Evolutionary conservation across 2,113 vertebrate genomes (phyloP).

Genomic region (Upupa epops): DNA sequence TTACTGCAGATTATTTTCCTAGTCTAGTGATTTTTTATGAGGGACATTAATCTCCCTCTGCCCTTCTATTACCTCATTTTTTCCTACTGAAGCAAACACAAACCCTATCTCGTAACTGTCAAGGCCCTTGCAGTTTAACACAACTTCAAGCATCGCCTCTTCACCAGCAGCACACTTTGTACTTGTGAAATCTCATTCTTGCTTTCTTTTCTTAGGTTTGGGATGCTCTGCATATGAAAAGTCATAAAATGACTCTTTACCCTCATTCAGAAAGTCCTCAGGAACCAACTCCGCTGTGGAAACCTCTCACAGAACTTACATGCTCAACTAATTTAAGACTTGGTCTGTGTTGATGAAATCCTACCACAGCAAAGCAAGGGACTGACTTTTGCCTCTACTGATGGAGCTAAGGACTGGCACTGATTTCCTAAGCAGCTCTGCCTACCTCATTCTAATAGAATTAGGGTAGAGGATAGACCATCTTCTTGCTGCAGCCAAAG

Average conservation of each 20-base stretch:
- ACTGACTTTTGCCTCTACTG: neutral
- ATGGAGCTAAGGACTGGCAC: neutral
- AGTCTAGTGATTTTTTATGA: neutral
- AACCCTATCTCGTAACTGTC: neutral
- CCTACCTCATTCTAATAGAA: neutral
- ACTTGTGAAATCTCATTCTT: neutral
- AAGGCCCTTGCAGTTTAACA: neutral
- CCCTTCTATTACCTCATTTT: neutral
- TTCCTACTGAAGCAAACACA: neutral
- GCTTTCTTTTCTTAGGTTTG: neutral
- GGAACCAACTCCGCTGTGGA: neutral
- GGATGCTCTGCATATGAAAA: neutral
- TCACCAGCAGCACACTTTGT: neutral
- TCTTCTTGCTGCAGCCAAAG: neutral
- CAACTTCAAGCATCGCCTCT: neutral
- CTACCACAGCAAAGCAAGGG: neutral
- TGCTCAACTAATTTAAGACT: neutral
- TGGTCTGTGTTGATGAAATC: neutral
- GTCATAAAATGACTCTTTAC: neutral
- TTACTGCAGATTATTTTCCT: neutral
- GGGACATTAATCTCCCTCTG: neutral
- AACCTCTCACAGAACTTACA: neutral
- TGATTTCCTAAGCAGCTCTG: neutral
- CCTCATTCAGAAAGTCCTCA: neutral
- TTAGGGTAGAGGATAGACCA: neutral